Conservation (phyloP, 2,888 invertebrate genomes). For the Tipula helvola region DNA sequence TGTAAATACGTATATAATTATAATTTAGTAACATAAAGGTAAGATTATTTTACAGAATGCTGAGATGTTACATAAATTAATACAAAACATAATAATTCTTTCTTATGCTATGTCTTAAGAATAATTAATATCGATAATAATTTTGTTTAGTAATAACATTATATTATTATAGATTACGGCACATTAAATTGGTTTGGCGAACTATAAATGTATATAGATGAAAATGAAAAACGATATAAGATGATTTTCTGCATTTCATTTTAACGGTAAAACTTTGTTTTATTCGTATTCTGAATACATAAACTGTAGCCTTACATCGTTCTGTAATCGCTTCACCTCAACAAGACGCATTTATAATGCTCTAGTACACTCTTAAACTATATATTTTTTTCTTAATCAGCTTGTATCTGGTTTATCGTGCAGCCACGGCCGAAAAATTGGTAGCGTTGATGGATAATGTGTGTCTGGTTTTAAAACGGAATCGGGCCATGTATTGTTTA, state of each 20-base stretch:
- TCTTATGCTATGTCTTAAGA: background rate
- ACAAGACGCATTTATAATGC: background rate
- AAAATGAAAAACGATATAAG: background rate
- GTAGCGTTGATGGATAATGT: slow-evolving; percentile 86
- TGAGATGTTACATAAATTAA: background rate
- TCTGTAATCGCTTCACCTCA: background rate
- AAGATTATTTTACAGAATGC: background rate
- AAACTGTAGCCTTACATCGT: too few species aligned
- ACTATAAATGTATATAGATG: too few species aligned
- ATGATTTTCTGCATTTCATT: background rate
- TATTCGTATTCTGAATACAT: background rate
- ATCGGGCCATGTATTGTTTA: slow-evolving; percentile 42
- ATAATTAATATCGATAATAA: background rate
- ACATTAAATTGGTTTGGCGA: background rate
- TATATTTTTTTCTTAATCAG: background rate
- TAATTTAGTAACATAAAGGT: background rate
- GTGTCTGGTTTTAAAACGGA: slow-evolving; percentile 64
- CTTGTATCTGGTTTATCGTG: slow-evolving; percentile 43
- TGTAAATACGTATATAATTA: background rate
- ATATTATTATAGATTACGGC: background rate
- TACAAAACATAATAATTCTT: background rate
- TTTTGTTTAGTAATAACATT: background rate
- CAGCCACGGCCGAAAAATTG: slow-evolving; percentile 82
- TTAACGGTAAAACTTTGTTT: background rate
- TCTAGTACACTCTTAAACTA: background rate